phyloP scores from a whole-genome alignment of 2,113 vertebrate species.

The Amblyopsis rosae region DNA sequence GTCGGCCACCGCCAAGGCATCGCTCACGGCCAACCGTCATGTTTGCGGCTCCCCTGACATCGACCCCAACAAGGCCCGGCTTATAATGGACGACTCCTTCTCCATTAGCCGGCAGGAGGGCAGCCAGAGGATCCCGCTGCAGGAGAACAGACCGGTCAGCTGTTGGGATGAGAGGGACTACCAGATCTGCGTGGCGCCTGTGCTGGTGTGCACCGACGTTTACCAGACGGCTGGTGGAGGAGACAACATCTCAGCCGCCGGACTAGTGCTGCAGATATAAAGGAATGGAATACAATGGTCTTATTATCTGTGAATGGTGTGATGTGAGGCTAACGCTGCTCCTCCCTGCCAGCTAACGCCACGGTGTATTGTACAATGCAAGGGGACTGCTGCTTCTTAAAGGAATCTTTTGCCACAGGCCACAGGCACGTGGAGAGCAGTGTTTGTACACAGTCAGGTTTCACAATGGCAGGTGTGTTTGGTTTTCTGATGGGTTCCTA shows the following conservation, averaged over 20 bases:
- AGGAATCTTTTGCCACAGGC: too few species aligned
- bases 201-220: constrained; percentile 85
- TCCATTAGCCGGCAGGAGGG: constrained; percentile 77
- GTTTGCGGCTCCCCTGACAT: constrained; percentile 82
- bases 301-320: constrained; percentile 12
- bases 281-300: not conserved
- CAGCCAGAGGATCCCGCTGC: constrained; percentile 78
- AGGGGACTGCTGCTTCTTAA: not conserved
- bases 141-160: constrained; percentile 78
- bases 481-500: too few species aligned
- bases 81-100: constrained; percentile 86
- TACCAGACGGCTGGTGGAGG: constrained; percentile 85
- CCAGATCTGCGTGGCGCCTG: constrained; percentile 82
- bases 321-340: constrained; percentile 23
- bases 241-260: constrained; percentile 84
- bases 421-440: too few species aligned
- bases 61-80: constrained; percentile 80
- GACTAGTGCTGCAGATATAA: constrained; percentile 83
- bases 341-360: constrained; percentile 12
- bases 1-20: constrained; percentile 84
- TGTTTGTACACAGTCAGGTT: too few species aligned
- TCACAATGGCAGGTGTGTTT: too few species aligned
- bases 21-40: constrained; percentile 84
- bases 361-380: constrained; percentile 15
- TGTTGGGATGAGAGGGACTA: constrained; percentile 82